Evolutionary conservation across 2,888 invertebrate genomes (phyloP).

Genomic region (Bellardia pandia): DNA sequence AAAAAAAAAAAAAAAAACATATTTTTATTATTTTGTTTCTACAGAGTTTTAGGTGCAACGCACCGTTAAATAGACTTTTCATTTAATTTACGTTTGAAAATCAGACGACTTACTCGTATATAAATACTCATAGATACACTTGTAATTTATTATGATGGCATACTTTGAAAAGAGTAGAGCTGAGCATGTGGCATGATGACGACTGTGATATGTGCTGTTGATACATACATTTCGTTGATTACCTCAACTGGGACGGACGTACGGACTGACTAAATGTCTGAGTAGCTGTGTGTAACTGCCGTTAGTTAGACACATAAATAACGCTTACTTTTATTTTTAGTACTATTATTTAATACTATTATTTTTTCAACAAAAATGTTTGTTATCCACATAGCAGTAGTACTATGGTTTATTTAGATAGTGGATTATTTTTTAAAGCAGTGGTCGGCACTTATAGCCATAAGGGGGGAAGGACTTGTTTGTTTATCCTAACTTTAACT

Average conservation of each 20-base stretch:
- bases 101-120: conserved; percentile 14
- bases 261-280: neutral
- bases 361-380: neutral
- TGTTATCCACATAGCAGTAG: neutral
- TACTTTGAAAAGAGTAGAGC: neutral
- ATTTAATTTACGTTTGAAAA: conserved; percentile 45
- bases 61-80: conserved; percentile 42
- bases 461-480: too few species aligned
- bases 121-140: neutral
- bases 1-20: neutral
- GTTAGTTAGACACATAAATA: conserved; percentile 39
- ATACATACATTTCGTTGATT: conserved; percentile 35
- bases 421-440: neutral
- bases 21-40: neutral
- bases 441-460: too few species aligned
- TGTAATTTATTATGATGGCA: neutral
- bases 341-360: too few species aligned
- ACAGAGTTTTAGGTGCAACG: conserved; percentile 29
- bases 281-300: conserved; percentile 2
- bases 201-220: neutral
- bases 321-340: neutral
- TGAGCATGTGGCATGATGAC: neutral
- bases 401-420: neutral
- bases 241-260: neutral
- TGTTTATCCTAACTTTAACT: too few species aligned